Base-by-base conservation (phyloP, 2,888 invertebrate species). In the Chaetoderma sp. region DNA sequence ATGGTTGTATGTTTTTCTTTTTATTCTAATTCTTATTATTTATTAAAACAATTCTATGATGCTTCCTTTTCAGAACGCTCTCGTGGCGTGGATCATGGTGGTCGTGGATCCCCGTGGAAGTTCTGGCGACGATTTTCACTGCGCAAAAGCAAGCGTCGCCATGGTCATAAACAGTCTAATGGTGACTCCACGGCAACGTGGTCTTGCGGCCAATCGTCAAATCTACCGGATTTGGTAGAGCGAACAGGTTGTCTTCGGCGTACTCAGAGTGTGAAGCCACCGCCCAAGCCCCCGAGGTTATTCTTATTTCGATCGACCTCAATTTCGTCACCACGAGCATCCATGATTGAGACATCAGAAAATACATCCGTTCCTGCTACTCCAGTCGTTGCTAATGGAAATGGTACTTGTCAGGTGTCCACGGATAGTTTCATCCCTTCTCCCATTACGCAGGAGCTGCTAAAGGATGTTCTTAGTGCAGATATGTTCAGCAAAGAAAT, bases 271-370 rank as follows among this genome's bases (percentile, higher is more conserved):
- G 60, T 74, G 33, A 78, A 76, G 25, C 77, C 79, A 6, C 82
- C 82, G 1, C 81, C 82, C 0, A 82, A 82, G 68, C 82, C 82
- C 8, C 82, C 82, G 1, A 65, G 81, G 27, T 59, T 79, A n/a
- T 80, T 80, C 58, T 67, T 78, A 8, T 76, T 78, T 69, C 69
- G 78, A 21, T 78, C 72, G 4, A 71, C 71, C 18, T 75, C 74
- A 1, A 77, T 75, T 30, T 77, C 74, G 62, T 75, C 76, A 13
- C 78, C 77, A 5, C 63, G 77, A 27, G 71, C 70, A 44, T 76
- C 78, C 6, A 50, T 72, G 44, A 63, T 73, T 10, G 58, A 33
- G 10, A 28, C 25, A 25, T 59, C 74, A 0, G 70, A 72, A 10
- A 62, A 75, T 28, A 75, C 73, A 55, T 77, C 77, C 1, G n/a